These are phyloP conservation scores for Trichonephila clavipes DNA, from an alignment of 1,140 invertebrate genomes.

Conservation along the genomic window DNA sequence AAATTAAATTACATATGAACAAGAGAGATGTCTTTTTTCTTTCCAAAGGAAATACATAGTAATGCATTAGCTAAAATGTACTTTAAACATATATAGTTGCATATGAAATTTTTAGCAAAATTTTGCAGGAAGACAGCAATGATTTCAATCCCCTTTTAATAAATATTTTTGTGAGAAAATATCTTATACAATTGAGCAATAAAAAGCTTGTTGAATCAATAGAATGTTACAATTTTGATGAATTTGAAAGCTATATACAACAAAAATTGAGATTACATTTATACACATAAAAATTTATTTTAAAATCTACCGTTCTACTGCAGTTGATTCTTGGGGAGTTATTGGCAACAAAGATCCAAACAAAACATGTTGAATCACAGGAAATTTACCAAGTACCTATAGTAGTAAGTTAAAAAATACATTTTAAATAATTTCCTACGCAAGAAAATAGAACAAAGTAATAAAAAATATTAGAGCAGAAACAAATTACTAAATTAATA, in stretches of 20 bases:
- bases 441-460: neutral
- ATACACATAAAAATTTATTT: neutral
- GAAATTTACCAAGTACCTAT: slow-evolving; percentile 95
- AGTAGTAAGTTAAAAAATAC: slow-evolving; percentile 78
- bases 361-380: slow-evolving; percentile 97
- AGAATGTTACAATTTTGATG: neutral
- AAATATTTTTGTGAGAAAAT: neutral
- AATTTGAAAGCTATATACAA: slow-evolving; percentile 14
- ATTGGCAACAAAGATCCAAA: slow-evolving; percentile 95
- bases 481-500: neutral
- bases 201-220: neutral
- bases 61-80: no score
- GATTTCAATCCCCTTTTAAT: neutral
- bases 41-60: no score
- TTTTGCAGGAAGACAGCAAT: neutral
- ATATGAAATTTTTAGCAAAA: neutral
- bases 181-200: neutral
- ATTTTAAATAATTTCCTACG: neutral
- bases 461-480: neutral
- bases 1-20: no score
- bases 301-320: neutral
- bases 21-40: no score
- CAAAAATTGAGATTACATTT: slow-evolving; percentile 3
- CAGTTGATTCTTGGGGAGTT: slow-evolving; percentile 79
- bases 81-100: no score